phyloP scores from a whole-genome alignment of 2,888 invertebrate genomes.

The Andrena flavipes region DNA sequence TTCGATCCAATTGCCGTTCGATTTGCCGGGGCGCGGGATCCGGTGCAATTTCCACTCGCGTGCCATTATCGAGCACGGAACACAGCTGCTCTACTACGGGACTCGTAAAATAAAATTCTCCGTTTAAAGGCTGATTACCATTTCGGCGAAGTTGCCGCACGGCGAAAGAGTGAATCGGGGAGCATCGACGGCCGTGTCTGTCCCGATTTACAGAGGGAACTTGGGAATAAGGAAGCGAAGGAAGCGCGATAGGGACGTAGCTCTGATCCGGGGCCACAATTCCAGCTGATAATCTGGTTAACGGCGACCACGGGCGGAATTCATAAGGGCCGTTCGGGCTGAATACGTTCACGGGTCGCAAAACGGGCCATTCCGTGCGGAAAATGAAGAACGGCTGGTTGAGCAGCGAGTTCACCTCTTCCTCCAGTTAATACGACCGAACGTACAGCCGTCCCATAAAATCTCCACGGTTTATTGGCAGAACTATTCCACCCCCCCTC shows the following conservation, averaged over 20 bases:
- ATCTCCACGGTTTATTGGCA: constrained; percentile 23
- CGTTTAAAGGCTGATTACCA: background rate
- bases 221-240: background rate
- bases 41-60: background rate
- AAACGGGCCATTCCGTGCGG: constrained; percentile 13
- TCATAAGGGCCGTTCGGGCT: constrained; percentile 2
- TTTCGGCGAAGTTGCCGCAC: background rate
- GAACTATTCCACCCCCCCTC: background rate
- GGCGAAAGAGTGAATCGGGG: background rate
- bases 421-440: constrained; percentile 3
- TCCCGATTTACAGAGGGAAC: background rate
- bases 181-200: too few species aligned
- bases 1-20: constrained; percentile 50
- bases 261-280: background rate
- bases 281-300: constrained; percentile 28
- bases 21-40: constrained; percentile 22
- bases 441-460: constrained; percentile 23
- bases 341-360: constrained; percentile 1
- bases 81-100: background rate
- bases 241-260: background rate
- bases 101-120: background rate
- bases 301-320: constrained; percentile 8
- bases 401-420: background rate
- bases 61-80: background rate
- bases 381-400: constrained; percentile 10